Base-by-base conservation (phyloP, 2,888 invertebrate species). In the Plemyria rubiginata region DNA sequence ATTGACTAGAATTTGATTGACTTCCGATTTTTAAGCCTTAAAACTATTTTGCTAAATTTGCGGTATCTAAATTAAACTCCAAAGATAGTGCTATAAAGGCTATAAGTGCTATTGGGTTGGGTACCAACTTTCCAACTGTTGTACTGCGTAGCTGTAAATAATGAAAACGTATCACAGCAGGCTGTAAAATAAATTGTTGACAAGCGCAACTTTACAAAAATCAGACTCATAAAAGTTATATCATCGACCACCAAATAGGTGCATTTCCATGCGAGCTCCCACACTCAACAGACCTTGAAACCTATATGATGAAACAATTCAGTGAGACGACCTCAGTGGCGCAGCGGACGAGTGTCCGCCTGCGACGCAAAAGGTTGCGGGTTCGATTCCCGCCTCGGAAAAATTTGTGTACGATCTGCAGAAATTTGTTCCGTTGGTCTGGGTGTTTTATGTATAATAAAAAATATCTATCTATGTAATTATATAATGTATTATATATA, bases 301-400 rank as follows among this genome's bases (percentile, higher is more conserved):
- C 72, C 62, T 63, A 70, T 68, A 76, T 70, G 74, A 74, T 71
- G 67, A 70, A 75, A 78, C 76, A 80, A 81, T n/a, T n/a, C n/a
- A n/a, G n/a, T n/a, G n/a, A n/a, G n/a, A n/a, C n/a, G n/a, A n/a
- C n/a, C n/a, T n/a, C n/a, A n/a, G n/a, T n/a, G n/a, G n/a, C n/a
- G n/a, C n/a, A n/a, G n/a, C n/a, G n/a, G n/a, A n/a, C n/a, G n/a
- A n/a, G n/a, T n/a, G n/a, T n/a, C n/a, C n/a, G n/a, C n/a, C n/a
- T n/a, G n/a, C n/a, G n/a, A n/a, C n/a, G n/a, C n/a, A n/a, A n/a
- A n/a, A n/a, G n/a, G n/a, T n/a, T n/a, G n/a, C n/a, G n/a, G n/a
- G n/a, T n/a, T n/a, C n/a, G n/a, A n/a, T n/a, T n/a, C n/a, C n/a
- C n/a, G n/a, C n/a, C n/a, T n/a, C n/a, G n/a, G n/a, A n/a, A n/a